Base-by-base conservation (phyloP, 2,113 vertebrate species). In the Protomyctophum bolini region DNA sequence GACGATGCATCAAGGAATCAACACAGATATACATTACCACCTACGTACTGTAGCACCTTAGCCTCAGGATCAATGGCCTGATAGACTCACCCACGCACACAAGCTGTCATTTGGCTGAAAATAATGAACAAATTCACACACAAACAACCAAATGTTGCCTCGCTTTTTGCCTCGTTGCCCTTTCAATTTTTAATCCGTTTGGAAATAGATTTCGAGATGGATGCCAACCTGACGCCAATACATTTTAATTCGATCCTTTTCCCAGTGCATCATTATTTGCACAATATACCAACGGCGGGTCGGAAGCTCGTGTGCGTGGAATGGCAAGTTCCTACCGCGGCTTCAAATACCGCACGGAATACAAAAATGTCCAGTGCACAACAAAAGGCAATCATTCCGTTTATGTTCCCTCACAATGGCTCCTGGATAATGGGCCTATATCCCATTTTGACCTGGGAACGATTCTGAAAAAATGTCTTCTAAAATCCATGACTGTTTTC, bases 341-440 rank as follows among this genome's bases (percentile, higher is more conserved):
- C 70, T 87, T 88, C 66, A 77, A 68, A 86, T 87, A 83, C 81
- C 58, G 76, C 80, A 78, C 73, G 62, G 74, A 90, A 89, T 82
- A 70, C 75, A 67, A 72, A 72, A 68, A 80, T 78, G 70, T 55
- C 15, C n/a, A 70, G 33, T 60, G 47, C 48, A 72, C 68, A 89
- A 88, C 84, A 91, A 89, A 90, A 90, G 79, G 71, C 80, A 86
- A 89, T 89, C 77, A 77, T 85, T 89, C 80, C 79, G 81, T 88
- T 90, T 88, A 85, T 91, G 86, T 83, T 75, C 70, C 58, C 54
- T 75, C 82, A 91, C 87, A 91, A 92, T 88, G 84, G 73, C 81
- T 76, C 70, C 71, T 74, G 77, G 77, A 83, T 84, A 90, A 87
- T 84, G 68, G 85, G 73, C n/a, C n/a, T n/a, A n/a, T n/a, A n/a